Evolutionary conservation across 2,797 vertebrate species (phyloP), one percentile per base, ranked within the genome.

Genomic region (Luscinia luscinia): DNA sequence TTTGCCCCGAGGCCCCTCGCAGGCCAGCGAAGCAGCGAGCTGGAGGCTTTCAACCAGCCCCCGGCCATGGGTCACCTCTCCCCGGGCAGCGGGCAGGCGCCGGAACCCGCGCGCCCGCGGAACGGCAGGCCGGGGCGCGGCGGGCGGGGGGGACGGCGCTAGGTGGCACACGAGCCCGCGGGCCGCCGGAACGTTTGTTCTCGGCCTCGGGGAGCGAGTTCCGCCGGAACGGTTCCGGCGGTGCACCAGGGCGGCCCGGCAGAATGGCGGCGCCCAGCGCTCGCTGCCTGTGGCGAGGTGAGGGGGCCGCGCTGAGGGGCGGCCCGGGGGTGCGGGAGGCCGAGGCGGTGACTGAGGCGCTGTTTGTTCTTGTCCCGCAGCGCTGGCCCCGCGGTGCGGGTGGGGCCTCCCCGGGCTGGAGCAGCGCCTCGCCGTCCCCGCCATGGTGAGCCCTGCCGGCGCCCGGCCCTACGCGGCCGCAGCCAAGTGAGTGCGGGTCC

Each of bases 401-500:
- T 73, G 74, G 66, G 9, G 82, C 32, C 38, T 89, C 26, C 80
- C 78, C 30, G 89, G 70, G 58, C 72, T 91, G 57, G 27, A 51
- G 80, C 93, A n/a, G 77, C 90, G 86, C 49, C 38, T 45, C 16
- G 54, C 91, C 54, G 80, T 43, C 84, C 64, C 85, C n/a, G 80
- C 83, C 32, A 28, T 48, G 74, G 7, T 66, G 57, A 90, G 45
- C 43, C 11, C 92, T 58, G 72, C 46, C 4, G 34, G 72, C 20
- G 52, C 2, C 23, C 97, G 97, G 94, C 15, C 68, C 61, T 98
- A 95, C 62, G 97, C 97, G 38, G 92, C 96, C 27, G 57, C 64
- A 38, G 43, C 73, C 21, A 98, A 90, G 98, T 98, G 97, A 97
- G 98, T 97, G 70, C 21, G 27, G n/a, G 7, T 20, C 11, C 9